Conservation (phyloP, 2,113 vertebrate genomes). For the Callopanchax toddi region DNA sequence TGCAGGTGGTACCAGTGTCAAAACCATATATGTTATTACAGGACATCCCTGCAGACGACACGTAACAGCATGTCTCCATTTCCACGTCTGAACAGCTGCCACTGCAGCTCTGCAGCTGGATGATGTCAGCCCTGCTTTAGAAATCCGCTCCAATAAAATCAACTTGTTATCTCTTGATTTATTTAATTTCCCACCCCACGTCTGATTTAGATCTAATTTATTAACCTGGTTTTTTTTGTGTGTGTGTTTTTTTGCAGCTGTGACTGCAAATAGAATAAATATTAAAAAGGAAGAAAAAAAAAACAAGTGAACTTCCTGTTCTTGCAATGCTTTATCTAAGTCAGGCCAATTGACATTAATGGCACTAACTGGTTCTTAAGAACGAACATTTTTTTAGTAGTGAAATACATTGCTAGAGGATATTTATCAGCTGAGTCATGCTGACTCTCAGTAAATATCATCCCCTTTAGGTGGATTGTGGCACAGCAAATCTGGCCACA, state of each 20-base stretch:
- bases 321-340: conserved; percentile 18
- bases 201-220: background rate
- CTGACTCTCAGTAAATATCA: conserved; percentile 37
- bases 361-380: conserved; percentile 35
- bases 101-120: background rate
- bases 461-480: conserved; percentile 21
- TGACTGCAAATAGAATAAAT: background rate
- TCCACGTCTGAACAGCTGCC: background rate
- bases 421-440: conserved; percentile 60
- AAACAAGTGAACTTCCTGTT: conserved; percentile 1
- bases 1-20: background rate
- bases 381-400: conserved; percentile 28
- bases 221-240: too few species aligned
- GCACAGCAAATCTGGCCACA: conserved; percentile 5
- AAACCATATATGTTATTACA: background rate
- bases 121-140: background rate
- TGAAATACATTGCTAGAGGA: conserved; percentile 49
- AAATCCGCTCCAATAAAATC: conserved; percentile 5
- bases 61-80: background rate
- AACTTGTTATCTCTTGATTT: conserved; percentile 9
- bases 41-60: background rate
- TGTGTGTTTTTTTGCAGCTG: background rate
- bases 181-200: conserved; percentile 1
- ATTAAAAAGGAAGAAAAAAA: background rate
- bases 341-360: conserved; percentile 22